Conservation (phyloP, 2,113 vertebrate genomes). For the Pedetes capensis region DNA sequence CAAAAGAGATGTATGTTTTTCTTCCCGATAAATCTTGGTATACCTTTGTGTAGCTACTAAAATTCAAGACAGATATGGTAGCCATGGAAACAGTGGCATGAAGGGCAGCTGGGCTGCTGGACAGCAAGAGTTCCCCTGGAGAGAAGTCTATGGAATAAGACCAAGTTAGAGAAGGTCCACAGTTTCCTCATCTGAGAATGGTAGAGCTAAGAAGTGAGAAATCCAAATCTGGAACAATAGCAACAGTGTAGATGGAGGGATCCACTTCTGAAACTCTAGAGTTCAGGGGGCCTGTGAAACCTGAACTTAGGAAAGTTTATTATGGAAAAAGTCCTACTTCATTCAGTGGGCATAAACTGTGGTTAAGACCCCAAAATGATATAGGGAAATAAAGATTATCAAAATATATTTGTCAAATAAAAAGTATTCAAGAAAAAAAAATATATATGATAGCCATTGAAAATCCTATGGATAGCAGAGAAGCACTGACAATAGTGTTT, state of each 20-base stretch:
- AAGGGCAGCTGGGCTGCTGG: background rate
- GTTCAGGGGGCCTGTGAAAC: background rate
- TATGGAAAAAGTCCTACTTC: background rate
- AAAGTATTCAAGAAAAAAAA: too few relatives aligned
- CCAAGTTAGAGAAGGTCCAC: background rate
- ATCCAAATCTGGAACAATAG: background rate
- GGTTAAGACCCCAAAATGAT: background rate
- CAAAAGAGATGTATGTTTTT: background rate
- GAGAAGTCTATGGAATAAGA: background rate
- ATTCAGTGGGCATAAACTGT: background rate
- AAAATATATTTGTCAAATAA: slow-evolving; percentile 25
- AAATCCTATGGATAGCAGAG: too few relatives aligned
- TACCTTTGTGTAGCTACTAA: background rate
- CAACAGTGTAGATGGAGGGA: background rate
- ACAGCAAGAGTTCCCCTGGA: background rate
- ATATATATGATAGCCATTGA: too few relatives aligned
- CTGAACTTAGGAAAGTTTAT: background rate
- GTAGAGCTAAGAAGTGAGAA: background rate
- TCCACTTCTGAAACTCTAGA: background rate
- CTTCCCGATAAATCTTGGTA: background rate
- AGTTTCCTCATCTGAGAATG: background rate
- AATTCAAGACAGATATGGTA: background rate
- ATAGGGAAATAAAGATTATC: background rate
- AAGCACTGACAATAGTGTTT: too few relatives aligned
- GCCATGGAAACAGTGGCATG: background rate